phyloP scores from a whole-genome alignment of 2,797 vertebrate genomes.

The Lagocephalus sceleratus region DNA sequence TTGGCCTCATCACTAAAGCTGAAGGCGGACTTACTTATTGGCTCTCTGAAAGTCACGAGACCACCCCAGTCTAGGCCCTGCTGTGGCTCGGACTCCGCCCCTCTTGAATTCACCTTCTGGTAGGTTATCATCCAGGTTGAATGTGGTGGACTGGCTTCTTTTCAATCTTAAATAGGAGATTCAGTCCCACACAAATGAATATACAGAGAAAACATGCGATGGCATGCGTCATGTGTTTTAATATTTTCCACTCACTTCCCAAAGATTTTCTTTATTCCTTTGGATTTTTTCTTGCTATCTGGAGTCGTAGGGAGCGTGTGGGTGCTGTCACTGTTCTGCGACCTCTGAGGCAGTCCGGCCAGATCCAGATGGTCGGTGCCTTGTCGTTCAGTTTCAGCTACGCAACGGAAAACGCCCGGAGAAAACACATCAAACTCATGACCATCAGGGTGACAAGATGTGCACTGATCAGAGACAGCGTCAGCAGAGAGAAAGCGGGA shows the following conservation, averaged over 20 bases:
- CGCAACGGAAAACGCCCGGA: constrained; percentile 55
- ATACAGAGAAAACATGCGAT: background rate
- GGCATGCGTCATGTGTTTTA: too few relatives aligned
- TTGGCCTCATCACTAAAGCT: constrained; percentile 23
- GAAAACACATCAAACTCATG: constrained; percentile 18
- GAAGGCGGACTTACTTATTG: constrained; percentile 75
- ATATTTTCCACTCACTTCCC: constrained; percentile 83
- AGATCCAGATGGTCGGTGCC: constrained; percentile 89
- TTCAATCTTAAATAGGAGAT: constrained; percentile 74
- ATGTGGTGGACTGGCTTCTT: constrained; percentile 95
- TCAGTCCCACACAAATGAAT: background rate
- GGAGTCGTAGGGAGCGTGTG: constrained; percentile 84
- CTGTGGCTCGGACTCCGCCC: constrained; percentile 93
- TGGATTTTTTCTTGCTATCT: constrained; percentile 90
- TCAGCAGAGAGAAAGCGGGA: constrained; percentile 10
- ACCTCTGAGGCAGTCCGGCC: constrained; percentile 81
- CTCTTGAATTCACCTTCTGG: constrained; percentile 90
- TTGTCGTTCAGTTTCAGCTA: constrained; percentile 89
- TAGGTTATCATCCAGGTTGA: constrained; percentile 91
- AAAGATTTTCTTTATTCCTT: constrained; percentile 93
- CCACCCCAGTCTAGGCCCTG: constrained; percentile 94
- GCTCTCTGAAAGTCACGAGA: constrained; percentile 89
- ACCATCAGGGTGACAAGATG: constrained; percentile 9
- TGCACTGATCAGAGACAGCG: constrained; percentile 11
- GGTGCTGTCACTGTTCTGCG: constrained; percentile 78